Evolutionary conservation across 2,113 vertebrate genomes (phyloP), one percentile per base, ranked within the genome.

Genomic region (Peromyscus californicus): DNA sequence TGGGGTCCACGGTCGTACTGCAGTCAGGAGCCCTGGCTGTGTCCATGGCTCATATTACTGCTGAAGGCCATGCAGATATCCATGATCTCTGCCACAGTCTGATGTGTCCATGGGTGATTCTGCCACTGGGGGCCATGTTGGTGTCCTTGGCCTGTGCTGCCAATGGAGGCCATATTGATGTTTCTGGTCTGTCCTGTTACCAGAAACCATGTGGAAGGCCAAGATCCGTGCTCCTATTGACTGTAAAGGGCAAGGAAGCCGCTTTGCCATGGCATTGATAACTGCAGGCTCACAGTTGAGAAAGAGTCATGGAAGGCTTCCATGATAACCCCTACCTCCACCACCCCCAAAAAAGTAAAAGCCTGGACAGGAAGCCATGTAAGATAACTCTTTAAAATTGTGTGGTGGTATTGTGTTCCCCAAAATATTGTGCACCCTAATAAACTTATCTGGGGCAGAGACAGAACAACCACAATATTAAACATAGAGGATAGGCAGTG

Each of bases 1-100:
- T n/a, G 3, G 1, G 19, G 17, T n/a, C 19, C 36, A n/a, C 0
- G 8, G 0, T 72, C 2, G 1, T 72, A 72, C 17, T 21, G 2
- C 17, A 72, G 5, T 7, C 2, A 70, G 6, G 16, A 70, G 7
- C 33, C 36, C 69, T n/a, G 69, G 6, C 13, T 7, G 16, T n/a
- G 33, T 72, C 36, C 17, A n/a, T n/a, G 36, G 69, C 36, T 7
- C 3, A 72, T n/a, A 36, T 31, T 63, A 70, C 69, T 2, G 36
- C 33, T 19, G 69, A n/a, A 70, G 33, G 6, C 16, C 33, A 19
- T 70, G 17, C 16, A n/a, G 31, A 69, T 69, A 5, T 69, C 67
- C 6, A 13, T 70, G 69, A 70, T n/a, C 6, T 70, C 16, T 70
- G 33, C 15, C 69, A 36, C 67, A n/a, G 16, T 6, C 33, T 36